Evolutionary conservation across 2,888 invertebrate genomes (phyloP).

Genomic region (Drosophila mimica): DNA sequence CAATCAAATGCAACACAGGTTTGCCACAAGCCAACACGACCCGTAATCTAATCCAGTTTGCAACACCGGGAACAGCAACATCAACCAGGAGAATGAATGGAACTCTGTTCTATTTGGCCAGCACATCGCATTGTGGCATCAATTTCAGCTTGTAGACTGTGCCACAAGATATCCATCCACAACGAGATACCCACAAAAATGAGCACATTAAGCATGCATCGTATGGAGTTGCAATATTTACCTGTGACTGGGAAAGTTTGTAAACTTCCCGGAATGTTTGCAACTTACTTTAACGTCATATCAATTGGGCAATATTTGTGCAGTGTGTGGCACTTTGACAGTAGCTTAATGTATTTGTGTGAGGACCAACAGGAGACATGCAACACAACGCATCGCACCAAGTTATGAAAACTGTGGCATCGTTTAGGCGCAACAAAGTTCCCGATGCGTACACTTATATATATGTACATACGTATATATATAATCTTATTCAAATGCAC

Average conservation of each 20-base stretch:
- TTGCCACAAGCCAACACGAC: slow-evolving; percentile 62
- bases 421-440: slow-evolving; percentile 10
- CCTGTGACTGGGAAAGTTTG: slow-evolving; percentile 35
- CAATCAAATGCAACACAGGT: slow-evolving; percentile 66
- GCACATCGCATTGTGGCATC: slow-evolving; percentile 53
- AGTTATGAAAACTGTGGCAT: slow-evolving; percentile 19
- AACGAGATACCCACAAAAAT: slow-evolving; percentile 1
- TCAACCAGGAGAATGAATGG: slow-evolving; percentile 14
- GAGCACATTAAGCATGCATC: slow-evolving; percentile 45
- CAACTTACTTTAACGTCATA: slow-evolving; percentile 54
- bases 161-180: slow-evolving; percentile 46
- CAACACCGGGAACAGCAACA: slow-evolving; percentile 4
- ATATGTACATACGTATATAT: background rate
- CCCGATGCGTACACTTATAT: slow-evolving; percentile 17
- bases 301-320: slow-evolving; percentile 39
- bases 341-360: slow-evolving; percentile 13
- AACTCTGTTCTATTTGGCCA: slow-evolving; percentile 44
- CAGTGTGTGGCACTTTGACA: slow-evolving; percentile 17
- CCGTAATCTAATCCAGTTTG: slow-evolving; percentile 40
- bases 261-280: slow-evolving; percentile 44
- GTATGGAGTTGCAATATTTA: slow-evolving; percentile 33
- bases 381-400: background rate
- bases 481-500: background rate
- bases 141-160: slow-evolving; percentile 54
- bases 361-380: background rate